These are phyloP conservation scores for Grammomys dolichurus DNA, from an alignment of 2,113 vertebrate genomes.

Conservation along the genomic window DNA sequence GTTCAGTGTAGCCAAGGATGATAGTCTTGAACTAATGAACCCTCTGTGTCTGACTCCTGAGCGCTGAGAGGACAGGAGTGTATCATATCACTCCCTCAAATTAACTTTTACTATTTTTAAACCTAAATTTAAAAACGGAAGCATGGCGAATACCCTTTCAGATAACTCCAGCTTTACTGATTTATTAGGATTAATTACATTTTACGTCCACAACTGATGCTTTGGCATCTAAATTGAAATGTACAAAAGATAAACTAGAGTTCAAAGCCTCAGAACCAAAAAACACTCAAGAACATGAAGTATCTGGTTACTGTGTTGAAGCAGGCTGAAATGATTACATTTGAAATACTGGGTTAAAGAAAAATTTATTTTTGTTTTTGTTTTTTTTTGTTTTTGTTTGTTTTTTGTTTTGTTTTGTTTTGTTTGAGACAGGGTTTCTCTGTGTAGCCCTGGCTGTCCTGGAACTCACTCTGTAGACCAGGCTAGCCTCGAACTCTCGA, in stretches of 20 bases:
- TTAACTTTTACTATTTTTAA: slow-evolving; percentile 22
- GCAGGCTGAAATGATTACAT: background rate
- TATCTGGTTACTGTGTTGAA: background rate
- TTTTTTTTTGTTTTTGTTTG: background rate
- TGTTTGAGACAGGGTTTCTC: background rate
- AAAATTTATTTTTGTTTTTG: background rate
- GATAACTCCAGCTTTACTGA: background rate
- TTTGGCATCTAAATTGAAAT: background rate
- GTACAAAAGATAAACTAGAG: background rate
- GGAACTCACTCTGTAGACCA: no score
- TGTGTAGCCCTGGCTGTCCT: no score
- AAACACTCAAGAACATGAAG: background rate
- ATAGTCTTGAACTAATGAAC: no score
- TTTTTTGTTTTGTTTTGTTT: background rate
- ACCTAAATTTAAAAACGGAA: slow-evolving; percentile 29
- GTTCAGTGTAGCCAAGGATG: background rate
- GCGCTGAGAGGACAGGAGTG: background rate
- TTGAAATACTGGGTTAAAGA: background rate
- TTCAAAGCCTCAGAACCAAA: background rate
- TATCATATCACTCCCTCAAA: background rate
- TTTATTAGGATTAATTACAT: background rate
- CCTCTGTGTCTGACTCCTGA: background rate
- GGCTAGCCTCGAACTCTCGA: no score
- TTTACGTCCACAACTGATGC: background rate
- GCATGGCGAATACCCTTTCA: background rate